A percentile compares a stretch with the other conserved stretches of the same genome.
phyloP scores from a whole-genome alignment of 2,888 invertebrate genomes.

The Limnephilus auricula region DNA sequence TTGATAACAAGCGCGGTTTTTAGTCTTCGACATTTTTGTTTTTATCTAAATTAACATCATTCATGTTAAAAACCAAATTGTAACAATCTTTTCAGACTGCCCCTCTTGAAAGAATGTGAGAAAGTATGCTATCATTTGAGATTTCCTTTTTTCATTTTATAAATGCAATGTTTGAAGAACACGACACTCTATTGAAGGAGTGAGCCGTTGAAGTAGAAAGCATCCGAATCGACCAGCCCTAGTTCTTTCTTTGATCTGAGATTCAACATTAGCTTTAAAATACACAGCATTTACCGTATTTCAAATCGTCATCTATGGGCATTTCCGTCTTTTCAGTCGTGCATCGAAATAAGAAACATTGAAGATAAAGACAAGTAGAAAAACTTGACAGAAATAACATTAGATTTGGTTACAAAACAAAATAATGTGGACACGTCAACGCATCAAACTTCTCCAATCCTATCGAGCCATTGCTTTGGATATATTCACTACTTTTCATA shows the following conservation, averaged over 20 bases:
- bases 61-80: constrained; percentile 56
- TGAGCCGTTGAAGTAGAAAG: not conserved
- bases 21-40: constrained; percentile 66
- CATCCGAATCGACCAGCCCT: not conserved
- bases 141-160: not conserved
- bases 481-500: constrained; percentile 23
- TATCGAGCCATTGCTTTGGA: constrained; percentile 48
- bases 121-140: constrained; percentile 26
- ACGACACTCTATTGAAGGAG: not conserved
- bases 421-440: constrained; percentile 37
- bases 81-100: constrained; percentile 62
- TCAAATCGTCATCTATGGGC: not conserved
- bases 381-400: not conserved
- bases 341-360: not conserved
- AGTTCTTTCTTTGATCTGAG: not conserved
- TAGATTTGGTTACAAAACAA: constrained; percentile 1
- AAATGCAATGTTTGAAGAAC: not conserved
- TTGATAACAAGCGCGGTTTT: constrained; percentile 67
- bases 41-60: constrained; percentile 61
- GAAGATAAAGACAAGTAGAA: not conserved
- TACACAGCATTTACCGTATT: not conserved
- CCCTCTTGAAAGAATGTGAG: constrained; percentile 59
- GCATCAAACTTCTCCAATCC: constrained; percentile 32
- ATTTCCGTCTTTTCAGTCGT: not conserved
- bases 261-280: not conserved